Base-by-base conservation (phyloP, 2,113 vertebrate genomes). In the Mastomys coucha region DNA sequence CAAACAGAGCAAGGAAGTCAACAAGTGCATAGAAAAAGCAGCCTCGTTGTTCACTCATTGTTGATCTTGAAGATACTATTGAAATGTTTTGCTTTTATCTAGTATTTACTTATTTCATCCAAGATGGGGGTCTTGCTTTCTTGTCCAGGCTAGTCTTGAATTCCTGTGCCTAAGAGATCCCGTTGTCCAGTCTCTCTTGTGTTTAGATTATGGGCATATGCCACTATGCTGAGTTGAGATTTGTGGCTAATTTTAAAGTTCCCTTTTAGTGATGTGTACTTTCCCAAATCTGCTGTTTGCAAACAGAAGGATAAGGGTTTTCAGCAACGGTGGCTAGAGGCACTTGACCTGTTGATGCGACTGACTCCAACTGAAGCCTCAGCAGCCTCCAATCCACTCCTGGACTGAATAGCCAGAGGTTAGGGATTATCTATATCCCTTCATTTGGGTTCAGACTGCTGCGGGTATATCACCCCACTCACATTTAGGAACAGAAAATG, bases 401-500 rank as follows among this genome's bases (percentile, higher is more conserved):
- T 45, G 70, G 31, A 89, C 81, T 94, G 81, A 39, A 60, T 89
- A 95, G 77, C 36, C 67, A 51, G 26, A 84, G 81, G n/a, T 80
- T 78, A 82, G 22, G 82, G 60, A 67, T 85, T 78, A 53, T 63
- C 88, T 95, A 76, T 63, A 80, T 8, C 88, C 53, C 56, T 70
- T 86, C 77, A 42, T 39, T 73, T 51, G 91, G 7, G 12, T 72
- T 26, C 45, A n/a, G 63, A 51, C 17, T 42, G 89, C 82, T 96
- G 69, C 56, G 51, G 51, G 51, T 24, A 20, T 75, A 17, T 2
- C 60, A 51, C 2, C 88, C 28, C 45, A 5, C 45, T 56, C 56
- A 39, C 60, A 73, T 45, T 91, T 67, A 60, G 93, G 72, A 76
- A 78, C 39, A 69, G 86, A 94, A 91, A 96, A 91, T 86, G 36